phyloP scores from a whole-genome alignment of 2,888 invertebrate species.

The Erebia ligea region DNA sequence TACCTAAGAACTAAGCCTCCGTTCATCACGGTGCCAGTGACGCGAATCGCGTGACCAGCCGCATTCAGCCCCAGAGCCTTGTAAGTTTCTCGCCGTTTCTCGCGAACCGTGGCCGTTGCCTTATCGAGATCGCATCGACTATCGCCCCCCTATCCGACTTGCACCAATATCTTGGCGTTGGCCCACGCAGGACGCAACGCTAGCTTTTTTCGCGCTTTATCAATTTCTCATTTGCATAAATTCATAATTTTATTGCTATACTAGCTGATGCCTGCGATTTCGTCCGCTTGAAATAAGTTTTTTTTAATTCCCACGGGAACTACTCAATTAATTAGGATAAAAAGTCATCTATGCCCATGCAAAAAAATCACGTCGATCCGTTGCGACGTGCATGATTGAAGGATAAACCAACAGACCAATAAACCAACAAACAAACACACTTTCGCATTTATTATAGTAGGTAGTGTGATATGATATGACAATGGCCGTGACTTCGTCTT shows the following conservation, averaged over 20 bases:
- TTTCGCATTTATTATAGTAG: too few species aligned
- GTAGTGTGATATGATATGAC: too few species aligned
- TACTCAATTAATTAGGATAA: too few species aligned
- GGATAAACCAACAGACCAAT: too few species aligned
- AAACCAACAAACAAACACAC: too few species aligned
- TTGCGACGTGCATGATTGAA: too few species aligned
- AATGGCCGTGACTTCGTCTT: too few species aligned
- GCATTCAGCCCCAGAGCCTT: slow-evolving; percentile 47
- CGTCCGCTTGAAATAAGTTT: too few species aligned
- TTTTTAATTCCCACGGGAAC: too few species aligned
- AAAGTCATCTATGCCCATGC: too few species aligned
- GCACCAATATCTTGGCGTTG: slow-evolving; percentile 40
- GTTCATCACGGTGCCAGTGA: slow-evolving; percentile 38
- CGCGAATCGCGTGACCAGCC: slow-evolving; percentile 53
- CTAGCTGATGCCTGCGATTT: neutral
- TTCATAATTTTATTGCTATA: slow-evolving; percentile 34
- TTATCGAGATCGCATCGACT: slow-evolving; percentile 59
- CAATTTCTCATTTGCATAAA: slow-evolving; percentile 34
- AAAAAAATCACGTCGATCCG: too few species aligned
- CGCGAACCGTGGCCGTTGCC: slow-evolving; percentile 53
- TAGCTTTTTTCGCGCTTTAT: slow-evolving; percentile 60
- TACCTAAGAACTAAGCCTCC: slow-evolving; percentile 21
- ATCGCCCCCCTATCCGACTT: slow-evolving; percentile 44
- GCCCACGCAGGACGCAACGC: slow-evolving; percentile 62
- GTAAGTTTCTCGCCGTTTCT: slow-evolving; percentile 54